phyloP scores from a whole-genome alignment of 2,888 invertebrate genomes.

The Argynnis bischoffii region DNA sequence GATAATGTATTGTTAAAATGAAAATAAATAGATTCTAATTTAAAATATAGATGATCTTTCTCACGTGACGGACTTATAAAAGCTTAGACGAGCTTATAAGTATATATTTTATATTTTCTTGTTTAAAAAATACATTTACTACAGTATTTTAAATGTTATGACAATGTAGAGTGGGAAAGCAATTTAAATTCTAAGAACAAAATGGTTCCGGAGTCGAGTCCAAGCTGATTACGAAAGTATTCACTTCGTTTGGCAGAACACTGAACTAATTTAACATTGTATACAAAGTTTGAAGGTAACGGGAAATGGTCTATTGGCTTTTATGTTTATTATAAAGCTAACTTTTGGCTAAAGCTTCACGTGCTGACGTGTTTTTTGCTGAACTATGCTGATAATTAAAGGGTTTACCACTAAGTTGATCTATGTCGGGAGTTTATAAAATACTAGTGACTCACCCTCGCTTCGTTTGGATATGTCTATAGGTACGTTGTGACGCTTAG shows the following conservation, averaged over 20 bases:
- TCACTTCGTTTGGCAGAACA: constrained; percentile 21
- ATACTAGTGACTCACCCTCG: no score
- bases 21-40: no score
- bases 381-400: not conserved
- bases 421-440: no score
- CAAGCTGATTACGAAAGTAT: constrained; percentile 20
- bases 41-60: no score
- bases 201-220: constrained; percentile 13
- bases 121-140: not conserved
- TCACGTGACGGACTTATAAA: no score
- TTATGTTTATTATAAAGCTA: constrained; percentile 8
- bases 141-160: constrained; percentile 4
- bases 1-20: no score
- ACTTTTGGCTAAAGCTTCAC: not conserved
- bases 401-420: no score
- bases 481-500: no score
- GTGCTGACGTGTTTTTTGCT: not conserved
- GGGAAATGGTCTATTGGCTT: constrained; percentile 31
- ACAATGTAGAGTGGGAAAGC: constrained; percentile 9
- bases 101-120: not conserved
- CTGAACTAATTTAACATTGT: constrained; percentile 37
- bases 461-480: no score
- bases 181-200: constrained; percentile 22
- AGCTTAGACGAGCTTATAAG: no score
- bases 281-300: constrained; percentile 30